Evolutionary conservation across 2,888 invertebrate genomes (phyloP), one percentile per base, ranked within the genome.

Genomic region (Masnerella sp.): DNA sequence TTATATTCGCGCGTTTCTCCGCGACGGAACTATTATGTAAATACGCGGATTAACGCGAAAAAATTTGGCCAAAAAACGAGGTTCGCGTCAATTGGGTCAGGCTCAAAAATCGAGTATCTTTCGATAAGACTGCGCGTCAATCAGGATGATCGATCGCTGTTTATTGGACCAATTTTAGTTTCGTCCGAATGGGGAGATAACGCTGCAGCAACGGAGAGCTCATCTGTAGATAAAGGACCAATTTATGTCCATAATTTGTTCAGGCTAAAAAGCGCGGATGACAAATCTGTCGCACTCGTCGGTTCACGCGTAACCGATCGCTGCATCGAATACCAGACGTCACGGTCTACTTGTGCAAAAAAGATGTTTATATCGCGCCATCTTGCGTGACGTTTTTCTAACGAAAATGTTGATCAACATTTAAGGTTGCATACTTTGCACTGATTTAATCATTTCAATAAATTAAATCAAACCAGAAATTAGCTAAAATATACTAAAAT

Each of bases 281-380:
- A 68, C 51, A 59, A 68, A 51, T 59, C 30, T 14, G 47, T 28
- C 11, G 54, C 54, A 14, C 38, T 36, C 36, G 36, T 36, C 36
- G 36, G 15, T 15, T 22, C 47, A 43, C 42, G 32, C 32, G 34
- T 3, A 58, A 18, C n/a, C 43, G 58, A 59, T 59, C 45, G 17
- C 17, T 28, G 34, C 15, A 18, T 25, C 43, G 22, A 18, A 28
- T 22, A 32, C 47, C 58, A 77, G 76, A 77, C 78, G 75, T 79
- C 74, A 73, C 75, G 75, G 77, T 79, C 79, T 78, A 79, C 74
- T 78, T 79, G 74, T 38, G 11, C 58, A 65, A 69, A 51, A 62
- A 52, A 75, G 45, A 68, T 54, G 52, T 56, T 69, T 32, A 12
- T 14, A 36, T 7, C 11, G 36, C 15, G 36, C 34, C 52, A 45